Evolutionary conservation across 2,888 invertebrate species (phyloP).

Genomic region (Drosophila eohydei): DNA sequence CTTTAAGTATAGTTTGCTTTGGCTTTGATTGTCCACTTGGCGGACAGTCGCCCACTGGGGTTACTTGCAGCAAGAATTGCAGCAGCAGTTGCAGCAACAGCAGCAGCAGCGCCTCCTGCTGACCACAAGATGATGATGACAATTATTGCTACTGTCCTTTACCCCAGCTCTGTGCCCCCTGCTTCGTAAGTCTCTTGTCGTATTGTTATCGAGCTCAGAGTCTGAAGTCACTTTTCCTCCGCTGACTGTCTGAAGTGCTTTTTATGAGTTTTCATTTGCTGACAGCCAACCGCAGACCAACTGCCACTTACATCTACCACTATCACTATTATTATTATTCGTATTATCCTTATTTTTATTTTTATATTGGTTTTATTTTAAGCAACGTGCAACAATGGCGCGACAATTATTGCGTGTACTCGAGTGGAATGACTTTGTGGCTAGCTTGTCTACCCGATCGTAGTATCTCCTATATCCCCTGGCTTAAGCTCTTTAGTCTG

Average conservation of each 20-base stretch:
- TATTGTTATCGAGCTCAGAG: conserved; percentile 50
- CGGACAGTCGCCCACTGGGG: conserved; percentile 58
- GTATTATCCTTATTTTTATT: conserved; percentile 41
- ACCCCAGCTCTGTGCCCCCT: background rate
- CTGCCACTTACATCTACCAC: conserved; percentile 65
- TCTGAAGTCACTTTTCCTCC: conserved; percentile 56
- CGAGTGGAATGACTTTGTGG: conserved; percentile 47
- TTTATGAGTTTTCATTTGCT: conserved; percentile 72
- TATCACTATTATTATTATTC: conserved; percentile 8
- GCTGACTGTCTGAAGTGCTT: conserved; percentile 54
- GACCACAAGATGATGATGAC: conserved; percentile 60
- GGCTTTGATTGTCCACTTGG: conserved; percentile 62
- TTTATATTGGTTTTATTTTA: conserved; percentile 55
- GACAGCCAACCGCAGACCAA: conserved; percentile 68
- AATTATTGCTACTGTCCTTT: conserved; percentile 65
- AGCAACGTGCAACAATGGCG: conserved; percentile 76
- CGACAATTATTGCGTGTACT: conserved; percentile 66
- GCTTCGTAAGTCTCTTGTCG: conserved; percentile 1
- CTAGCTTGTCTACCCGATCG: conserved; percentile 20
- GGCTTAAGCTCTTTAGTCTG: background rate
- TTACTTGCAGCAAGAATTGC: conserved; percentile 7
- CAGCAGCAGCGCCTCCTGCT: conserved; percentile 40
- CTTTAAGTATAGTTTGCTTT: conserved; percentile 75
- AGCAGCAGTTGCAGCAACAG: background rate
- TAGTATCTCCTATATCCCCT: conserved; percentile 1